Base-by-base conservation (phyloP, 2,888 invertebrate genomes). In the Eristalis arbustorum region DNA sequence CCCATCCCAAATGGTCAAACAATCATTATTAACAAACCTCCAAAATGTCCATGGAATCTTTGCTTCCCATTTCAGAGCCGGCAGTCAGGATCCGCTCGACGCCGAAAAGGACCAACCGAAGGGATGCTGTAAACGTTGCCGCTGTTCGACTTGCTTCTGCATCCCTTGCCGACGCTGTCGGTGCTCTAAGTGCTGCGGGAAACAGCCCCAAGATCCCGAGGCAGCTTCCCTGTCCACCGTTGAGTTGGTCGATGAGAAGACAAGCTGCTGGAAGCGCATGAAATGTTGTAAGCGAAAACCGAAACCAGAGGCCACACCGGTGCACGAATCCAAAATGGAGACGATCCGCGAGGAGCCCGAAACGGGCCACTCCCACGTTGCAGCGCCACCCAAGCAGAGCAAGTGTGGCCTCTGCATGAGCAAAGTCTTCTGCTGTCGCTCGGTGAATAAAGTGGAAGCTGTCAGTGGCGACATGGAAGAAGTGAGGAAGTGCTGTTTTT, bases 251-350 rank as follows among this genome's bases (percentile, higher is more conserved):
- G 90, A 92, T 88, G 92, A 92, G 87, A 91, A 90, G 77, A 77
- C 88, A 22, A 90, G 91, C 66, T 93, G 92, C 73, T 93, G 93
- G 92, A 91, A 91, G 75, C 90, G 89, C 72, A 88, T 92, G 18
- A 92, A 90, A 84, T 93, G 93, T 78, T 93, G 93, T 89, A 93
- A 92, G 88, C 90, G 92, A 25, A 90, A 93, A 94, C 92, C 92
- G 0, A 94, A 94, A 80, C 92, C 94, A 84, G 63, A 75, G 79
- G 79, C 64, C n/a, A n/a, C n/a, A 62, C 84, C 80, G 66, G 73
- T 71, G 18, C 74, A 23, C 76, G 81, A 77, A 22, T 68, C 57
- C 67, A 82, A 88, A 79, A 90, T 89, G 84, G 89, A 88, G 78
- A 82, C 89, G 2, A 89, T 89, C 14, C 88, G 84, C 56, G 88